Percentiles rank a stretch among this genome's conserved stretches.
Conservation (phyloP, 2,113 vertebrate species). For the human (Homo sapiens) region GRCh38 chr2:211439001-211439500, state of each 20-base stretch:
- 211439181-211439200: neutral
- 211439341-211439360: neutral
- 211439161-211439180: too few species aligned
- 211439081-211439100: neutral
- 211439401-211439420: neutral
- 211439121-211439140: neutral
- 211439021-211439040: too few species aligned
- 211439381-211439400: neutral
- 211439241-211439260: neutral
- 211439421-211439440: neutral
- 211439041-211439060: neutral
- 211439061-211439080: neutral
- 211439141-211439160: neutral
- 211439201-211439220: neutral
- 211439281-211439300: neutral
- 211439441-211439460: neutral
- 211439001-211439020: neutral
- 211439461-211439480: neutral
- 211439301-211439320: neutral
- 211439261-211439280: neutral
- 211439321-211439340: neutral
- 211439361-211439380: neutral
- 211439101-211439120: neutral
- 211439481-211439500: neutral
- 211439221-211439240: neutral